These are phyloP conservation scores for Styela plicata DNA, from an alignment of 23 tunicate species.

Conservation along the genomic window DNA sequence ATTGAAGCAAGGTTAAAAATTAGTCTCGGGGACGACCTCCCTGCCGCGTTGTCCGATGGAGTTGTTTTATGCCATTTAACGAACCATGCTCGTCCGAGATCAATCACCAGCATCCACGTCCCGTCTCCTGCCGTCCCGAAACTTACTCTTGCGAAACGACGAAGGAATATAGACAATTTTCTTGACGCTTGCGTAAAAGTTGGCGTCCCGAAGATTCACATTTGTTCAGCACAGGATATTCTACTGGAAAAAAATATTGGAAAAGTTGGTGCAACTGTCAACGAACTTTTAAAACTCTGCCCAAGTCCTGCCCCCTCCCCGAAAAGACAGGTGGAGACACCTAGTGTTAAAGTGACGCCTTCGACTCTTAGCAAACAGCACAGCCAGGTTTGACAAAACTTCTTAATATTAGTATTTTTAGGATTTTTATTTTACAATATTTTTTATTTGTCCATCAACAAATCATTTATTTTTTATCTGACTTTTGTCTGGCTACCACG, in stretches of 20 bases:
- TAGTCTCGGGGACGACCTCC: slow-evolving; percentile 65
- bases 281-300: slow-evolving; percentile 29
- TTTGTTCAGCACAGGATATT: slow-evolving; percentile 66
- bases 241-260: slow-evolving; percentile 51
- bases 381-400: slow-evolving; percentile 17
- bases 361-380: slow-evolving; percentile 16
- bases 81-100: slow-evolving; percentile 76
- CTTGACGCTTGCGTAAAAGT: slow-evolving; percentile 70
- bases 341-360: slow-evolving; percentile 26
- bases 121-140: slow-evolving; percentile 98
- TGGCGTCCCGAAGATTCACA: slow-evolving; percentile 40
- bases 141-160: slow-evolving; percentile 56
- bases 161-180: slow-evolving; percentile 87
- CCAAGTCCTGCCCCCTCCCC: slow-evolving; percentile 17
- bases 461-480: too few species aligned
- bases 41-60: slow-evolving; percentile 79
- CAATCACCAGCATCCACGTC: slow-evolving; percentile 75
- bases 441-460: too few species aligned
- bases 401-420: too few species aligned
- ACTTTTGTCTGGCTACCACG: too few species aligned
- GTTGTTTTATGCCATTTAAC: slow-evolving; percentile 84
- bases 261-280: slow-evolving; percentile 33
- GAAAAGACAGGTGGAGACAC: slow-evolving; percentile 16
- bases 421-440: too few species aligned
- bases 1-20: slow-evolving; percentile 63